phyloP scores from a whole-genome alignment of 2,797 vertebrate genomes.

The Fistularia commersonii region DNA sequence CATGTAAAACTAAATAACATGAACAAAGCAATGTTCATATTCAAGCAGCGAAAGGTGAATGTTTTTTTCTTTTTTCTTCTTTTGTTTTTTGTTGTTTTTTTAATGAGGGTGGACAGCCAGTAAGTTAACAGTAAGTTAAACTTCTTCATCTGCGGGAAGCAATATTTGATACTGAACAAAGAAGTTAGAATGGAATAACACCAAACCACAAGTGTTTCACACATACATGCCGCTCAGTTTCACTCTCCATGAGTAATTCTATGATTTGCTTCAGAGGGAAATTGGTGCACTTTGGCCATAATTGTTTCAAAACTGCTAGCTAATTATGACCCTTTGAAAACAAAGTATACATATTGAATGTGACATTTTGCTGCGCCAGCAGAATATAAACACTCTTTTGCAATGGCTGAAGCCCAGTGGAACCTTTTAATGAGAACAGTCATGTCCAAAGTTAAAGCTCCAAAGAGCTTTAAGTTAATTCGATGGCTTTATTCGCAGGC shows the following conservation, averaged over 20 bases:
- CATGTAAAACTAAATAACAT: conserved; percentile 7
- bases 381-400: conserved; percentile 51
- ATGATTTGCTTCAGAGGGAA: conserved; percentile 62
- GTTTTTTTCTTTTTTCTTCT: too few species aligned
- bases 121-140: conserved; percentile 10
- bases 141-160: not conserved
- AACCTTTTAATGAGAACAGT: conserved; percentile 58
- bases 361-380: conserved; percentile 64
- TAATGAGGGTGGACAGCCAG: not conserved
- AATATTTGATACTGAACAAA: conserved; percentile 28
- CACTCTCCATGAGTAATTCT: conserved; percentile 51
- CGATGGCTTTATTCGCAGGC: conserved; percentile 18
- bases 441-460: conserved; percentile 33
- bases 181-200: conserved; percentile 33
- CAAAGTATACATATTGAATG: conserved; percentile 62
- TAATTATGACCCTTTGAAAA: conserved; percentile 72
- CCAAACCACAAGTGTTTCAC: conserved; percentile 50
- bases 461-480: conserved; percentile 22
- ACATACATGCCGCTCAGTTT: conserved; percentile 40
- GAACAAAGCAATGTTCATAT: too few species aligned
- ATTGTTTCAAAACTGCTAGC: conserved; percentile 67
- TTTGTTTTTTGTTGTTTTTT: too few species aligned
- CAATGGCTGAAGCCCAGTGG: conserved; percentile 50
- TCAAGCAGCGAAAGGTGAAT: too few species aligned
- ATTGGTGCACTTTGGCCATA: conserved; percentile 66